Conservation (phyloP, 2,888 invertebrate species). For the Liodrosophila aerea region DNA sequence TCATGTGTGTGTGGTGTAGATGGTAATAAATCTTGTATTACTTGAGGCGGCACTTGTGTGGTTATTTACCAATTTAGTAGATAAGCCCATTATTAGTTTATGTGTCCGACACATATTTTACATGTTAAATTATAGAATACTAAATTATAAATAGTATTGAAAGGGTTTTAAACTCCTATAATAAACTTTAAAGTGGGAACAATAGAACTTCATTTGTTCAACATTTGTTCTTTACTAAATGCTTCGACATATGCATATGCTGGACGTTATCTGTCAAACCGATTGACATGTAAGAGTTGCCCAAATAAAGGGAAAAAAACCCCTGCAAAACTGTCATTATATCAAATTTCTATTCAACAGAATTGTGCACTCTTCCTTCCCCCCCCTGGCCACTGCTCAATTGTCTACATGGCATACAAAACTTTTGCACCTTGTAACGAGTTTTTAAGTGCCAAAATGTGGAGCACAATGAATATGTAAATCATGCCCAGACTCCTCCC, state of each 20-base stretch:
- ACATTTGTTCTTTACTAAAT: no score
- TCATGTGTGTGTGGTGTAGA: background rate
- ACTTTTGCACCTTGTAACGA: constrained; percentile 70
- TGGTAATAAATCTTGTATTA: constrained; percentile 1
- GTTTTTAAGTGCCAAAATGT: constrained; percentile 68
- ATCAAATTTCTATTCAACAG: constrained; percentile 21
- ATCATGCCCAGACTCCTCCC: constrained; percentile 11
- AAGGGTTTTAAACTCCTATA: no score
- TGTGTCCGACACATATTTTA: no score
- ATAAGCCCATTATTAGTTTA: no score
- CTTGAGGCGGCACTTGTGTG: background rate
- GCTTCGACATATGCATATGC: constrained; percentile 1
- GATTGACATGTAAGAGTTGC: constrained; percentile 26
- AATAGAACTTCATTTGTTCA: no score
- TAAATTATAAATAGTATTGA: no score
- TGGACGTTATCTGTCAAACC: constrained; percentile 25
- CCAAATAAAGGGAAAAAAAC: background rate
- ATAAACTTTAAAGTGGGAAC: no score
- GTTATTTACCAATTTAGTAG: no score
- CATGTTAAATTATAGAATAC: no score
- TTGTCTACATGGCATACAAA: constrained; percentile 50
- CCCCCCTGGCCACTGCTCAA: constrained; percentile 15
- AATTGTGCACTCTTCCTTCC: constrained; percentile 19
- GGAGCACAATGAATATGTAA: constrained; percentile 67
- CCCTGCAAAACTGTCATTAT: constrained; percentile 15